Percentiles rank a stretch among this genome's conserved stretches.
Evolutionary conservation across 2,888 invertebrate species (phyloP).

Genomic region (Oscheius sp.): DNA sequence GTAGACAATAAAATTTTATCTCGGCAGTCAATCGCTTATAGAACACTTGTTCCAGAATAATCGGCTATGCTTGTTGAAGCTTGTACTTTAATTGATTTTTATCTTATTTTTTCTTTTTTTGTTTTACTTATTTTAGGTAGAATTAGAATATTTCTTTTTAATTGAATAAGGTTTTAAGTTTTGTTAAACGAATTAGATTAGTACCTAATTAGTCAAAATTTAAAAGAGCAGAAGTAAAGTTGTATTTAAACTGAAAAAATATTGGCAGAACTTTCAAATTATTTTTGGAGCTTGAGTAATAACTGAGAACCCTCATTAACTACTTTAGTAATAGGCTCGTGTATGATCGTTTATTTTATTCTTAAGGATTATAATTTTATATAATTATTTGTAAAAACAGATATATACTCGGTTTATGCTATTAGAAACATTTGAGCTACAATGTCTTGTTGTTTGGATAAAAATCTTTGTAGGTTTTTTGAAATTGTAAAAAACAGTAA

Average conservation of each 20-base stretch:
- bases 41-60: constrained; percentile 67
- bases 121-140: constrained; percentile 51
- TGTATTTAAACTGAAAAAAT: constrained; percentile 67
- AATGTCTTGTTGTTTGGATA: constrained; percentile 59
- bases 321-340: constrained; percentile 61
- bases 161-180: constrained; percentile 56
- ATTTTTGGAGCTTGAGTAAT: constrained; percentile 65
- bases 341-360: constrained; percentile 67
- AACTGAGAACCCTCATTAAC: constrained; percentile 66
- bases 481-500: constrained; percentile 66
- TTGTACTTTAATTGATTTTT: constrained; percentile 63
- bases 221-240: constrained; percentile 66
- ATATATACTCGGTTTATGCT: constrained; percentile 64
- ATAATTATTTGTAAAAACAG: constrained; percentile 63
- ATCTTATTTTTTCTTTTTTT: constrained; percentile 43
- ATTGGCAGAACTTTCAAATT: constrained; percentile 66
- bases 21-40: constrained; percentile 64
- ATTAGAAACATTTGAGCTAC: constrained; percentile 60
- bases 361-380: constrained; percentile 62
- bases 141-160: constrained; percentile 48
- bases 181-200: constrained; percentile 62
- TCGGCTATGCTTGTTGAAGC: constrained; percentile 65
- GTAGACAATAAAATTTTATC: constrained; percentile 62
- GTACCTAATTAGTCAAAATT: constrained; percentile 64
- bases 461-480: constrained; percentile 44